These are phyloP conservation scores for Bubalus kerabau DNA, from an alignment of 2,113 vertebrate genomes.

Conservation along the genomic window DNA sequence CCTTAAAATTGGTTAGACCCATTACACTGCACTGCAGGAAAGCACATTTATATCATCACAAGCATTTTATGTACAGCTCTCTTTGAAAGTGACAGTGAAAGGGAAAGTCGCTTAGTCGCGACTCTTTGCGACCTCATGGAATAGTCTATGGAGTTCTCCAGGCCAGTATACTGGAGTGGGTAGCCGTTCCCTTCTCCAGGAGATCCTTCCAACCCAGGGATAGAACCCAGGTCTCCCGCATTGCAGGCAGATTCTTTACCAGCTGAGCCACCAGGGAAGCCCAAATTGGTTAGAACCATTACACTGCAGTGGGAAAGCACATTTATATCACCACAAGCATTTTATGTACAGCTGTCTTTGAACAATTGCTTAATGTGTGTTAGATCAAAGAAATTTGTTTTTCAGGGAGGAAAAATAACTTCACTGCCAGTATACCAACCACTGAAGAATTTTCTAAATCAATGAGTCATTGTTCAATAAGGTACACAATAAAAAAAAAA, in stretches of 20 bases:
- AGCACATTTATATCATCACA: neutral
- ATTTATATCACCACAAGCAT: neutral
- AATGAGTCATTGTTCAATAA: neutral
- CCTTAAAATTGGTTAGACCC: neutral
- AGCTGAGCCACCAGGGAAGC: neutral
- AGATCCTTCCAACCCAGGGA: neutral
- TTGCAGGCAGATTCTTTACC: neutral
- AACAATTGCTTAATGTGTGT: neutral
- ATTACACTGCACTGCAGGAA: neutral
- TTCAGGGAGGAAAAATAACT: neutral
- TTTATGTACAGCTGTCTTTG: neutral
- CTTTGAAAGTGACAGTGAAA: neutral
- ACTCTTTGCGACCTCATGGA: neutral
- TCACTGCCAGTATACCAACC: neutral
- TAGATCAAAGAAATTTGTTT: neutral
- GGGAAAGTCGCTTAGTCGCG: accelerated
- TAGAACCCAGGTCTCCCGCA: neutral
- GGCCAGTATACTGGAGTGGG: neutral
- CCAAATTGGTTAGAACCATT: neutral
- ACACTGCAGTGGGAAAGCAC: neutral
- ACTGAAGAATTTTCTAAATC: neutral
- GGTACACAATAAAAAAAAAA: neutral
- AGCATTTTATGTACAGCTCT: neutral
- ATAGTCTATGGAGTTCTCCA: neutral
- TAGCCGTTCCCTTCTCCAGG: neutral